Conservation (phyloP, 2,797 vertebrate species). For the Enteromius afrohamiltoni region DNA sequence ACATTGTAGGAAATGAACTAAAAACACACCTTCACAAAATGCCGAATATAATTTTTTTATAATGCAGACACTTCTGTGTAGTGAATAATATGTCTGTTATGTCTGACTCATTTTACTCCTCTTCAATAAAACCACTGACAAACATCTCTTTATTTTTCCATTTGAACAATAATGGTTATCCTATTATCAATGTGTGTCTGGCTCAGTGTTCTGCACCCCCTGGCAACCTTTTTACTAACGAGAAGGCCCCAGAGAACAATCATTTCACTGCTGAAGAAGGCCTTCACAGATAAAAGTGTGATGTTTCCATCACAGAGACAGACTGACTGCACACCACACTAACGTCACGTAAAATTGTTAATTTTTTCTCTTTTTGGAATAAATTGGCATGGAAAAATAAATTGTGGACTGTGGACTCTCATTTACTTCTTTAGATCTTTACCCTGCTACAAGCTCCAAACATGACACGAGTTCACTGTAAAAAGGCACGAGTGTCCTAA, state of each 20-base stretch:
- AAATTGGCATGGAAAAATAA: too few relatives aligned
- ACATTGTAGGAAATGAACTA: not conserved
- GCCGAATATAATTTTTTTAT: not conserved
- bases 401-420: not conserved
- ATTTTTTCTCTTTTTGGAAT: not conserved
- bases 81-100: not conserved
- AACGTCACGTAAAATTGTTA: not conserved
- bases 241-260: not conserved
- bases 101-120: not conserved
- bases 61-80: not conserved
- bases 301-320: not conserved
- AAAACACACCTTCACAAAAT: conserved; percentile 2
- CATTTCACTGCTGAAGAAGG: not conserved
- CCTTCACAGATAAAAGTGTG: not conserved
- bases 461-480: not conserved
- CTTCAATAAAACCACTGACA: not conserved
- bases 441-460: not conserved
- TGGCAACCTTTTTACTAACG: not conserved
- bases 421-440: not conserved
- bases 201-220: not conserved
- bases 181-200: not conserved
- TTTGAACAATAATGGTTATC: not conserved
- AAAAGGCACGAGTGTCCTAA: not conserved
- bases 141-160: not conserved
- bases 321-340: not conserved